These are phyloP conservation scores for Ostrea denselamellosa DNA, from an alignment of 1,140 invertebrate genomes.

Conservation along the genomic window DNA sequence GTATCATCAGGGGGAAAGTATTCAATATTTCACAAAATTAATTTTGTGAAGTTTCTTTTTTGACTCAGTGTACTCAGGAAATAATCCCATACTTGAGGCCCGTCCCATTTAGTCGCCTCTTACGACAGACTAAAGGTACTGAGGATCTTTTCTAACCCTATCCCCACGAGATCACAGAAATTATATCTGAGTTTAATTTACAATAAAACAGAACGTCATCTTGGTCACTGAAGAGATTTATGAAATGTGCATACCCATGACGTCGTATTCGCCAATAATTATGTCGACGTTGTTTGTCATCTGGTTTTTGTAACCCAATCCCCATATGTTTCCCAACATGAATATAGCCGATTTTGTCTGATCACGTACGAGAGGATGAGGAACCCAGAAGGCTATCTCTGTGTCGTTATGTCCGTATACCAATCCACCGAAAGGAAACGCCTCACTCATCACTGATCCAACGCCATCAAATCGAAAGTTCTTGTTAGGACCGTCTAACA, in stretches of 20 bases:
- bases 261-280: not conserved
- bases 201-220: too few relatives aligned
- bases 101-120: too few relatives aligned
- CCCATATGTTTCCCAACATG: not conserved
- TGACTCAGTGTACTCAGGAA: too few relatives aligned
- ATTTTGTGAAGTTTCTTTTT: too few relatives aligned
- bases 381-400: not conserved
- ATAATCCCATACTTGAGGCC: too few relatives aligned
- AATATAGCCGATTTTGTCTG: not conserved
- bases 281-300: not conserved
- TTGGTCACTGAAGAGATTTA: not conserved
- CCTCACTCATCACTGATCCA: not conserved
- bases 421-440: not conserved
- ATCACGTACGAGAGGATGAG: not conserved
- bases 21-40: too few relatives aligned
- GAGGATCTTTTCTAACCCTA: too few relatives aligned
- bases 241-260: not conserved
- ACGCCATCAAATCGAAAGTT: slow-evolving; percentile 3
- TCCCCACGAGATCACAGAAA: too few relatives aligned
- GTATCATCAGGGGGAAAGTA: too few relatives aligned
- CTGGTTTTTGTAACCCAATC: not conserved
- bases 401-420: not conserved
- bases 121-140: too few relatives aligned
- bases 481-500: not conserved
- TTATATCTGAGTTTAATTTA: too few relatives aligned